Percentiles rank a stretch among this genome's conserved stretches.
Evolutionary conservation across 2,888 invertebrate species (phyloP).

Genomic region (Timema cristinae): DNA sequence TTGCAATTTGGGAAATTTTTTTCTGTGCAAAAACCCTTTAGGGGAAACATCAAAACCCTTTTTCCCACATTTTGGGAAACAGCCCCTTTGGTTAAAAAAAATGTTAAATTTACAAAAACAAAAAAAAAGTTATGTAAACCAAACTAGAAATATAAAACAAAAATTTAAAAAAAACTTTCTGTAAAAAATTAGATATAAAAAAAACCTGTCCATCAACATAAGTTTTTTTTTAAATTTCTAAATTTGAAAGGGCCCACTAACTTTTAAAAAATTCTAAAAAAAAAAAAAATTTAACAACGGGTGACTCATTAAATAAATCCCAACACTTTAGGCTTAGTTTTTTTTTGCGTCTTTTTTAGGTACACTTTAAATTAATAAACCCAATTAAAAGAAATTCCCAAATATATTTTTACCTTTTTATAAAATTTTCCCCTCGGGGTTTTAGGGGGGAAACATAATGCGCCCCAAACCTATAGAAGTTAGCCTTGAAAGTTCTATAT

Average conservation of each 20-base stretch:
- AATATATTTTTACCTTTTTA: too few relatives aligned
- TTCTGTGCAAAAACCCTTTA: conserved; percentile 78
- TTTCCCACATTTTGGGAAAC: conserved; percentile 94
- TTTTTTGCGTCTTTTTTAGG: too few relatives aligned
- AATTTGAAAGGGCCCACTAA: too few relatives aligned
- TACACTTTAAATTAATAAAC: too few relatives aligned
- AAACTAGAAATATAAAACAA: conserved; percentile 3
- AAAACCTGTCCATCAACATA: background rate
- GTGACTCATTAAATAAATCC: too few relatives aligned
- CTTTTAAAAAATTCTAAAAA: too few relatives aligned
- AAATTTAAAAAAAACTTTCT: conserved; percentile 12
- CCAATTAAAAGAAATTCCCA: too few relatives aligned
- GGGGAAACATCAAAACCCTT: conserved; percentile 91
- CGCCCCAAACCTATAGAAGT: conserved; percentile 89
- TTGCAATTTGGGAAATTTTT: conserved; percentile 93
- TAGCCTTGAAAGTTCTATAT: conserved; percentile 88
- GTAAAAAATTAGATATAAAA: background rate
- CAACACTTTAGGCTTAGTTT: too few relatives aligned
- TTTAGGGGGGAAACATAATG: conserved; percentile 93
- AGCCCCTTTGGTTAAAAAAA: conserved; percentile 47
- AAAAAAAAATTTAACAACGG: too few relatives aligned
- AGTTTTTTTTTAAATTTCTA: too few relatives aligned
- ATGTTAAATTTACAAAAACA: background rate
- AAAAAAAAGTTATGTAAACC: too few relatives aligned
- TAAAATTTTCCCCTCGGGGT: conserved; percentile 68